Percentiles rank a stretch among this genome's conserved stretches.
Evolutionary conservation across 2,888 invertebrate species (phyloP).

Genomic region (Phalera bucephala): DNA sequence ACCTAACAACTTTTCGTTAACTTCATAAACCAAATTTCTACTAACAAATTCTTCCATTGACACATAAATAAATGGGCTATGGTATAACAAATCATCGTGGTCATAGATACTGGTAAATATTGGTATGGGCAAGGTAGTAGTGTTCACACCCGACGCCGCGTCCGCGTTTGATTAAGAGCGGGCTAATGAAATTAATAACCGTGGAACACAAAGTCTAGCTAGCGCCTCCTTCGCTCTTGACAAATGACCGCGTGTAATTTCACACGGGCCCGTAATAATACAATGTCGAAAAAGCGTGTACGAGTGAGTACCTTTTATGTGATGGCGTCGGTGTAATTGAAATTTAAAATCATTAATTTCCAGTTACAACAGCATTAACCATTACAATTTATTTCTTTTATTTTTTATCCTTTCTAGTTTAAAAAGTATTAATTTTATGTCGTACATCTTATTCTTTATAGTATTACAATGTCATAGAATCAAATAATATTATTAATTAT

Average conservation of each 20-base stretch:
- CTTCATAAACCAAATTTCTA: slow-evolving; percentile 28
- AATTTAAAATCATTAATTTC: too few relatives aligned
- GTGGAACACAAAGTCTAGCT: slow-evolving; percentile 57
- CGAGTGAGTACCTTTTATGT: slow-evolving; percentile 29
- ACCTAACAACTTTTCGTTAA: slow-evolving; percentile 11
- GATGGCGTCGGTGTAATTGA: slow-evolving; percentile 30
- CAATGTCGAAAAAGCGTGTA: slow-evolving; percentile 38
- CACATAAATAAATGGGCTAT: slow-evolving; percentile 31
- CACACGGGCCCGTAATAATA: slow-evolving; percentile 69
- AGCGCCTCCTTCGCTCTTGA: slow-evolving; percentile 70
- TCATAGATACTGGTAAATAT: slow-evolving; percentile 48
- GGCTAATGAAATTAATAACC: slow-evolving; percentile 80
- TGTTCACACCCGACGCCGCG: slow-evolving; percentile 51
- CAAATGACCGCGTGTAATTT: slow-evolving; percentile 80
- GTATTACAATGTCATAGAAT: too few relatives aligned
- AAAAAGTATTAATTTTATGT: too few relatives aligned
- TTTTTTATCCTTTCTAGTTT: too few relatives aligned
- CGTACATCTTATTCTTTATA: too few relatives aligned
- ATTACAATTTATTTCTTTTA: too few relatives aligned
- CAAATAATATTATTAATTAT: too few relatives aligned
- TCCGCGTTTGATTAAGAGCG: slow-evolving; percentile 71
- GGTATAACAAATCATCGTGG: slow-evolving; percentile 25
- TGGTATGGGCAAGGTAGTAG: slow-evolving; percentile 38
- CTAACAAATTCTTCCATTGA: slow-evolving; percentile 11
- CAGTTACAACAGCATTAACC: too few relatives aligned